phyloP scores from a whole-genome alignment of 2,888 invertebrate genomes.

The Chirona hameri region DNA sequence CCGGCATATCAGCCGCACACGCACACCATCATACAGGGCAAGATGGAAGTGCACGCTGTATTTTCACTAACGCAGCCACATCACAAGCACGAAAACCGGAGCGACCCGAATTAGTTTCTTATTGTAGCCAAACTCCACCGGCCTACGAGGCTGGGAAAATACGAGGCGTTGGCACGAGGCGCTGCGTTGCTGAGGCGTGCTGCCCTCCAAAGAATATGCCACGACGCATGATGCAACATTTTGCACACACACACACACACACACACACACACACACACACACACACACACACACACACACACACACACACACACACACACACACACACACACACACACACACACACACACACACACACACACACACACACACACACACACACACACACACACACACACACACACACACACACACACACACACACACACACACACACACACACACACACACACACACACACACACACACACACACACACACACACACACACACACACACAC shows the following conservation, averaged over 20 bases:
- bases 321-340: background rate
- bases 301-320: background rate
- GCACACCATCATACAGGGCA: no score
- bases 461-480: slow-evolving; percentile 8
- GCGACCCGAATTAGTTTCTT: no score
- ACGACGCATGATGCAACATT: no score
- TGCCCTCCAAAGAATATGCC: no score
- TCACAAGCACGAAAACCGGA: no score
- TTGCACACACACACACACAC: background rate
- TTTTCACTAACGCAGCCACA: no score
- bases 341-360: slow-evolving; percentile 8
- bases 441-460: background rate
- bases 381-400: background rate
- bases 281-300: slow-evolving; percentile 8
- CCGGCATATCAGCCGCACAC: no score
- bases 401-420: slow-evolving; percentile 8
- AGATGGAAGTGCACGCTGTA: no score
- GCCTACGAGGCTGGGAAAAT: no score
- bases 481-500: background rate
- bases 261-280: slow-evolving; percentile 8
- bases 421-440: background rate
- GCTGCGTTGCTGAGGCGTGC: no score
- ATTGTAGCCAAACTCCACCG: no score
- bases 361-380: background rate
- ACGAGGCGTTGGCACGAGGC: no score